Percentiles rank a stretch among this genome's conserved stretches.
These are phyloP conservation scores for Pelvicachromis taeniatus DNA, from an alignment of 2,113 vertebrate species.

Conservation along the genomic window DNA sequence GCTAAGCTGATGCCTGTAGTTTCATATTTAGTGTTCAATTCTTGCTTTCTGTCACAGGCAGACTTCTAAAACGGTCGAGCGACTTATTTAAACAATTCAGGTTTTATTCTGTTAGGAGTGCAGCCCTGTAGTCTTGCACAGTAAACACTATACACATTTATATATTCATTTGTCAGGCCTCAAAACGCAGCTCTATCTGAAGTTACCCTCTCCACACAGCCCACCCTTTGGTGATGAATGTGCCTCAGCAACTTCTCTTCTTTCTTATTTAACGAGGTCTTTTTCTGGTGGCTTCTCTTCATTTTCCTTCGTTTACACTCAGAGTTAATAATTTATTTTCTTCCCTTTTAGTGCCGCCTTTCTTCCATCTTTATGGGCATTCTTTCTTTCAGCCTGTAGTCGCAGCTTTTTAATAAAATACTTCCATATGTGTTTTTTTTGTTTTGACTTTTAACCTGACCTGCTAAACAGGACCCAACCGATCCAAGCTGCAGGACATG, in stretches of 20 bases:
- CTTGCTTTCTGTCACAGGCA: background rate
- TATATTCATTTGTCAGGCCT: background rate
- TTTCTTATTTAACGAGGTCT: slow-evolving; percentile 14
- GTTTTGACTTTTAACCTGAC: slow-evolving; percentile 11
- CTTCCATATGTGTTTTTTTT: background rate
- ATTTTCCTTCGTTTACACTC: background rate
- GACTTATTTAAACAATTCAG: background rate
- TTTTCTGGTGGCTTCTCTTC: slow-evolving; percentile 18
- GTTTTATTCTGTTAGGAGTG: background rate
- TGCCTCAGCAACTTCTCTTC: background rate
- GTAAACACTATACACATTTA: background rate
- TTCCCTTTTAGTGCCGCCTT: slow-evolving; percentile 32
- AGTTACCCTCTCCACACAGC: background rate
- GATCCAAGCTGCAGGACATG: slow-evolving; percentile 98
- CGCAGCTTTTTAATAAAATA: background rate
- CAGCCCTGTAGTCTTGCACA: background rate
- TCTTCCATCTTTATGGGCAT: background rate
- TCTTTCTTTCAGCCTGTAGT: slow-evolving; percentile 18
- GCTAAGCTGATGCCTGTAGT: background rate
- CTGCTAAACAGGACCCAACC: slow-evolving; percentile 84
- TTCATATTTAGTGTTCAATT: background rate
- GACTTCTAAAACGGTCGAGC: background rate
- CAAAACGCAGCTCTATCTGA: background rate
- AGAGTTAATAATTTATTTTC: slow-evolving; percentile 18
- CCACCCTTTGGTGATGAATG: background rate